Base-by-base conservation (phyloP, 2,113 vertebrate species). In the Hippoglossus stenolepis region DNA sequence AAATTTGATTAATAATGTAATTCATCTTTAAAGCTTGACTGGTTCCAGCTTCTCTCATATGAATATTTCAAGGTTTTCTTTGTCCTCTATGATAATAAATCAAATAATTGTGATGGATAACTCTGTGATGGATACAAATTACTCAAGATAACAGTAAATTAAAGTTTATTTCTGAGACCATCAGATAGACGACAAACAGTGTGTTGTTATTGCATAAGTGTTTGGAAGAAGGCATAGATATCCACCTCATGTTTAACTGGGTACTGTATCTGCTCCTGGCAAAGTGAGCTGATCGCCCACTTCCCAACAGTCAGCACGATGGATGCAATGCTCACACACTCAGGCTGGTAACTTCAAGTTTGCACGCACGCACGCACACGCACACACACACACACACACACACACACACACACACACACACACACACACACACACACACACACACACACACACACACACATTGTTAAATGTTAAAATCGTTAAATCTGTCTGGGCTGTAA, bases 281-380 rank as follows among this genome's bases (percentile, higher is more conserved):
- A 54, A 45, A 61, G 59, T 64, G 58, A 68, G 24, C 61, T 24
- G 18, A 73, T 73, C 1, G 53, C 67, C 58, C 53, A 65, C 21
- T 45, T 62, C 18, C 20, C n/a, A 72, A 56, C 6, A 74, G 83
- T 85, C 73, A 70, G 73, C 83, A 81, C 59, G 40, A 57, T n/a
- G 20, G 51, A 53, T 53, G 51, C 51, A n/a, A 13, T 9, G 6
- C 56, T 61, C 45, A 40, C 35, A 35, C 51, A 43, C 38, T 28
- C 64, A 28, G 2, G 4, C n/a, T 38, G 10, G 31, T 40, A 43
- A 63, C 11, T 68, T 45, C 18, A 54, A 49, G 26, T 23, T 21
- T 45, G 40, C 43, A 40, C 5, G 7, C 45, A 53, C 18, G 57
- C 28, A 20, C 60, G 65, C 49, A 54, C 17, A 21, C 18, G 8